A percentile compares a stretch with the other conserved stretches of the same genome.
These are phyloP conservation scores for Aleiodes alternator DNA, from an alignment of 2,888 invertebrate species.

Conservation along the genomic window DNA sequence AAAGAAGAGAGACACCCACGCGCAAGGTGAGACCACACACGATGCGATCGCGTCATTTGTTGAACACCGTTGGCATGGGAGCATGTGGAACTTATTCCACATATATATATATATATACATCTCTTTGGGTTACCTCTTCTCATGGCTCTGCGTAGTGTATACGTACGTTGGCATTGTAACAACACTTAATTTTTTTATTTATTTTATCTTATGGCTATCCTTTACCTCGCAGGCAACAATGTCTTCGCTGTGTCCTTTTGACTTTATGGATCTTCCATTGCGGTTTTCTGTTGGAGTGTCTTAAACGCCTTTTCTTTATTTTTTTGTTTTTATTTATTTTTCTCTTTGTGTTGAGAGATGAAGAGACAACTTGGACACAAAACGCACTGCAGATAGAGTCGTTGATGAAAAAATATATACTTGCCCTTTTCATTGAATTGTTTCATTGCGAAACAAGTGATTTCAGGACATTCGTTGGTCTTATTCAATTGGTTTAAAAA, in stretches of 20 bases:
- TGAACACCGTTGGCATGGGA: constrained; percentile 64
- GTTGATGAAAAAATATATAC: constrained; percentile 17
- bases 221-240: constrained; percentile 11
- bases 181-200: constrained; percentile 58
- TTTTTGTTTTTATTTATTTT: no score
- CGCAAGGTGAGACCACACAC: constrained; percentile 72
- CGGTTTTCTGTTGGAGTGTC: constrained; percentile 21
- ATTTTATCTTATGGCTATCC: neutral
- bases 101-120: constrained; percentile 49
- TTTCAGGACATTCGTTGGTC: constrained; percentile 56
- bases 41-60: constrained; percentile 73
- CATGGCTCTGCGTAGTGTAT: constrained; percentile 57
- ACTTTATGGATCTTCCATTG: constrained; percentile 36
- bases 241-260: constrained; percentile 38
- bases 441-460: constrained; percentile 64
- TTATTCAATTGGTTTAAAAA: neutral
- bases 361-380: constrained; percentile 19
- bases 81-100: constrained; percentile 56
- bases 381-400: constrained; percentile 25
- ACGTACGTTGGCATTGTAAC: constrained; percentile 63
- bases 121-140: constrained; percentile 12
- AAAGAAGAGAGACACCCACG: constrained; percentile 68
- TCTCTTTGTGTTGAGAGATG: neutral
- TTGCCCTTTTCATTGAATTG: neutral
- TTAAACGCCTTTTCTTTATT: constrained; percentile 19